Conservation (phyloP, 1,140 invertebrate species). For the Anastrepha obliqua region DNA sequence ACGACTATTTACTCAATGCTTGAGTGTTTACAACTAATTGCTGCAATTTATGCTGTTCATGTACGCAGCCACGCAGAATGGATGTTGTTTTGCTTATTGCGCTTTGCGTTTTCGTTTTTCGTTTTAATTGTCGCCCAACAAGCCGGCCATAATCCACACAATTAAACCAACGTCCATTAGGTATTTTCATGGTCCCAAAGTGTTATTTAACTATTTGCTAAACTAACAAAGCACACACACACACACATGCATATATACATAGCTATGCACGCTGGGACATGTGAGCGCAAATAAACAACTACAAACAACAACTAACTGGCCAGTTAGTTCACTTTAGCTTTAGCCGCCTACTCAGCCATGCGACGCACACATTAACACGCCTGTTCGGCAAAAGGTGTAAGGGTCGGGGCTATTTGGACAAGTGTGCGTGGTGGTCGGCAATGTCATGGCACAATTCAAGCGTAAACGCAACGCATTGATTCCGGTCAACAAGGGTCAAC, state of each 20-base stretch:
- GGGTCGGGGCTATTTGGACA: too few species aligned
- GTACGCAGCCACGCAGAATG: constrained; percentile 13
- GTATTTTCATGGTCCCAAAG: constrained; percentile 17
- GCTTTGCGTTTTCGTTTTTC: not conserved
- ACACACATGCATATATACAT: not conserved
- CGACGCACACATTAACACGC: not conserved
- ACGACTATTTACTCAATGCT: not conserved
- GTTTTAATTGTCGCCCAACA: constrained; percentile 43
- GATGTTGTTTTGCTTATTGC: not conserved
- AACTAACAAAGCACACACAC: constrained; percentile 11
- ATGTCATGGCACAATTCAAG: constrained; percentile 49
- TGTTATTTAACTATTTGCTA: constrained; percentile 47
- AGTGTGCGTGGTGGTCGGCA: constrained; percentile 7
- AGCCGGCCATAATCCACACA: constrained; percentile 46
- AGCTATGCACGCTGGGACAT: too few species aligned
- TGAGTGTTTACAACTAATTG: constrained; percentile 45
- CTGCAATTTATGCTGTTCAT: constrained; percentile 42
- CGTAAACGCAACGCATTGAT: constrained; percentile 52
- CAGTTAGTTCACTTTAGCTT: not conserved
- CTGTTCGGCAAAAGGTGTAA: not conserved
- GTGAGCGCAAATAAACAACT: too few species aligned
- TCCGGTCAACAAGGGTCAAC: constrained; percentile 43
- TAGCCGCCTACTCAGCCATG: not conserved
- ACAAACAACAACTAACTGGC: too few species aligned
- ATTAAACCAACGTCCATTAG: constrained; percentile 48